A percentile compares a stretch with the other conserved stretches of the same genome.
phyloP scores from a whole-genome alignment of 2,888 invertebrate species.

The Drosophila algonquin region DNA sequence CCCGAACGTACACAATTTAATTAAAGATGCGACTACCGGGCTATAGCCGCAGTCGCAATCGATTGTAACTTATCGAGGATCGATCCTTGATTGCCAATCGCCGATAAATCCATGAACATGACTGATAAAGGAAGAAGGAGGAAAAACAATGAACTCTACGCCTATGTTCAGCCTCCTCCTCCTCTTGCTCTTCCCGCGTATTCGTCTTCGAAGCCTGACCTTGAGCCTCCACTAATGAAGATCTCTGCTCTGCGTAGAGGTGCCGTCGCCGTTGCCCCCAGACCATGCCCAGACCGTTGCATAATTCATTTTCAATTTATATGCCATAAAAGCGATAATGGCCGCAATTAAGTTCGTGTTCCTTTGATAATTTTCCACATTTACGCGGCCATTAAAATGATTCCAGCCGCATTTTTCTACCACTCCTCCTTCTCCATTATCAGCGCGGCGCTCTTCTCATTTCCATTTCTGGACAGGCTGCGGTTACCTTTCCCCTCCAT shows the following conservation, averaged over 20 bases:
- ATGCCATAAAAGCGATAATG: slow-evolving; percentile 75
- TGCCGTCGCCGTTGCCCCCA: neutral
- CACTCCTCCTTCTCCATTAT: slow-evolving; percentile 41
- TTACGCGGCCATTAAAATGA: slow-evolving; percentile 77
- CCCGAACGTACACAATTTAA: slow-evolving; percentile 75
- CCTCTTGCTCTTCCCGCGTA: no score
- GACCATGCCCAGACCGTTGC: slow-evolving; percentile 48
- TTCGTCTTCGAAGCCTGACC: slow-evolving; percentile 16
- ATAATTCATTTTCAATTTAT: slow-evolving; percentile 79
- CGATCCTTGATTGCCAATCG: slow-evolving; percentile 45
- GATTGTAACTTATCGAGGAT: slow-evolving; percentile 26
- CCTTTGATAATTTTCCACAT: slow-evolving; percentile 77
- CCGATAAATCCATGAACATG: slow-evolving; percentile 53
- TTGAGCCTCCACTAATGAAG: slow-evolving; percentile 58
- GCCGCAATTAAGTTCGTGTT: slow-evolving; percentile 80
- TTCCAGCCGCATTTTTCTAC: slow-evolving; percentile 70
- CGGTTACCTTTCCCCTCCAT: neutral
- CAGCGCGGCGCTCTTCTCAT: slow-evolving; percentile 51
- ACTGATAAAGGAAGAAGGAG: slow-evolving; percentile 19
- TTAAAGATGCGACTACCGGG: slow-evolving; percentile 72
- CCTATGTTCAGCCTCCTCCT: neutral
- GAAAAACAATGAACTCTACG: neutral
- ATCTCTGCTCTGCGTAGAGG: slow-evolving; percentile 24
- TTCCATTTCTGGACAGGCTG: slow-evolving; percentile 56
- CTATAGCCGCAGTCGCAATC: slow-evolving; percentile 12